phyloP scores from a whole-genome alignment of 2,888 invertebrate species.

The Drosophila nigritarsus region DNA sequence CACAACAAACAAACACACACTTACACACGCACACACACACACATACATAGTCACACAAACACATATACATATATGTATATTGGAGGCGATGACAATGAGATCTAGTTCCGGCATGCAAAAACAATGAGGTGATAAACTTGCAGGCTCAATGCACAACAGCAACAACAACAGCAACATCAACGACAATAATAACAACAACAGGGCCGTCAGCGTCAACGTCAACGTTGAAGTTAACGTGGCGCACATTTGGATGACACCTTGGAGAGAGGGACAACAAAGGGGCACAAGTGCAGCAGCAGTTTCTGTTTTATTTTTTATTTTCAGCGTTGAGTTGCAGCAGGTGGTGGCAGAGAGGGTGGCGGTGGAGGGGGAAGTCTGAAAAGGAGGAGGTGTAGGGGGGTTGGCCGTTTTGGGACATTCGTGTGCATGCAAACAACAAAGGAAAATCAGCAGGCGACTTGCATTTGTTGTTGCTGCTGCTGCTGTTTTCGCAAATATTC shows the following conservation, averaged over 20 bases:
- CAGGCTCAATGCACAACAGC: conserved; percentile 74
- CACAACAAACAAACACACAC: conserved; percentile 13
- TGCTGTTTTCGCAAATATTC: conserved; percentile 37
- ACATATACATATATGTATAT: neutral
- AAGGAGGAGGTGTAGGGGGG: neutral
- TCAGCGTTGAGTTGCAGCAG: conserved; percentile 1
- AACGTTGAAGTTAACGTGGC: conserved; percentile 60
- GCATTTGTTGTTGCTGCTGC: conserved; percentile 35
- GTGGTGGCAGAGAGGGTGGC: neutral
- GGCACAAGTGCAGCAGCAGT: conserved; percentile 45
- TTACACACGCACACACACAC: neutral
- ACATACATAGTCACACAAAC: neutral
- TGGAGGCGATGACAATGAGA: conserved; percentile 52
- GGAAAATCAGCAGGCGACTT: conserved; percentile 63
- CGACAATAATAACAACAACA: conserved; percentile 18
- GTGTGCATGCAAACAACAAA: conserved; percentile 74
- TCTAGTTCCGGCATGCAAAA: conserved; percentile 62
- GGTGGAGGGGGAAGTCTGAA: neutral
- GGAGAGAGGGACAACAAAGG: conserved; percentile 32
- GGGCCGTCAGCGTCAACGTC: conserved; percentile 19
- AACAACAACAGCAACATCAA: conserved; percentile 26
- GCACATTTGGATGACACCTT: conserved; percentile 74
- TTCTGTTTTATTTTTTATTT: conserved; percentile 6
- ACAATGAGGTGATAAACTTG: conserved; percentile 79
- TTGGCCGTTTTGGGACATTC: conserved; percentile 38